Percentiles rank a stretch among this genome's conserved stretches.
Evolutionary conservation across 2,888 invertebrate species (phyloP).

Genomic region (Uloborus plumipes): DNA sequence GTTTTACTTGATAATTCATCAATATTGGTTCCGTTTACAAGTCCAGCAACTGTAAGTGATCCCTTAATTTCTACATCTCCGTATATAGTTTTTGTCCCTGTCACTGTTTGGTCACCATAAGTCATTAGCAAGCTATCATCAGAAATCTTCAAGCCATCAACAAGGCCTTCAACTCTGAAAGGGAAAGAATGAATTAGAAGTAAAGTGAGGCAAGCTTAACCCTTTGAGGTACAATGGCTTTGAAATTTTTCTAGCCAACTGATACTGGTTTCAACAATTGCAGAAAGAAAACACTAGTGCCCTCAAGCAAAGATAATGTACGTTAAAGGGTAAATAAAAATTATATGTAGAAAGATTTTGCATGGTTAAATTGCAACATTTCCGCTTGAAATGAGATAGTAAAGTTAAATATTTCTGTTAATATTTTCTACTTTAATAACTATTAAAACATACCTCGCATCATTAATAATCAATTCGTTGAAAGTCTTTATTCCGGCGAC

Average conservation of each 20-base stretch:
- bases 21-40: constrained; percentile 44
- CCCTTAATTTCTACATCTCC: constrained; percentile 34
- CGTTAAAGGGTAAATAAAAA: no score
- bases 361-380: no score
- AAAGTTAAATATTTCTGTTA: no score
- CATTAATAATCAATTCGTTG: constrained; percentile 21
- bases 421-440: no score
- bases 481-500: constrained; percentile 50
- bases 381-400: no score
- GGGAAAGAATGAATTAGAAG: background rate
- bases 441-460: constrained; percentile 31
- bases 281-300: no score
- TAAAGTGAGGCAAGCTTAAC: background rate
- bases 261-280: no score
- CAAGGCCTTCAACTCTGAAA: constrained; percentile 41
- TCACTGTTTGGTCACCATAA: constrained; percentile 55
- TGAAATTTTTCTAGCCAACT: no score
- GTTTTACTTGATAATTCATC: constrained; percentile 26
- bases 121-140: constrained; percentile 44
- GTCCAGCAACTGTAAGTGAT: constrained; percentile 22
- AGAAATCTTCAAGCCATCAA: constrained; percentile 50
- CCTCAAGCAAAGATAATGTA: no score
- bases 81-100: constrained; percentile 34
- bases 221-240: no score
- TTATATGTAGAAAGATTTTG: no score